Evolutionary conservation across 2,797 vertebrate genomes (phyloP).

Genomic region (Coendou prehensilis): DNA sequence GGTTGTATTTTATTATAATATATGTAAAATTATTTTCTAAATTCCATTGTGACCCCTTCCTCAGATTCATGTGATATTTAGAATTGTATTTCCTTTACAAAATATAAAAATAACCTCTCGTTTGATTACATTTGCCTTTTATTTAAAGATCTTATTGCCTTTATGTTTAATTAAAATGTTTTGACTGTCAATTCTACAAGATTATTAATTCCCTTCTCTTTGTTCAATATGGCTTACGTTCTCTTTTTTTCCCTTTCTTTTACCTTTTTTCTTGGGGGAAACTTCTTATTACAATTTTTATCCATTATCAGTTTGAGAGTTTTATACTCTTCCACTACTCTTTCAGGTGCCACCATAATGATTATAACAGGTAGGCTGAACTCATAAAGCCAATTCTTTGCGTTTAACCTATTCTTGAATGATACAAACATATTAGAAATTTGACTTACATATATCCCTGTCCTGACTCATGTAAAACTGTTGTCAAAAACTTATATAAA

Average conservation of each 20-base stretch:
- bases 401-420: background rate
- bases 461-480: background rate
- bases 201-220: no score
- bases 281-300: no score
- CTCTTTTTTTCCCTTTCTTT: no score
- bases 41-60: background rate
- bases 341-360: no score
- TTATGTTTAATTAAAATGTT: no score
- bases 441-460: background rate
- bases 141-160: background rate
- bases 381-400: background rate
- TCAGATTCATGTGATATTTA: background rate
- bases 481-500: background rate
- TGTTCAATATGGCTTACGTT: no score
- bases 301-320: no score
- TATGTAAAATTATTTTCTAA: background rate
- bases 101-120: background rate
- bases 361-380: background rate
- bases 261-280: no score
- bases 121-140: background rate
- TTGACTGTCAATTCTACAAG: no score
- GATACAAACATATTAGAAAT: background rate
- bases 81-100: background rate
- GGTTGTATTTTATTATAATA: background rate
- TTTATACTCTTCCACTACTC: no score